Conservation (phyloP, 2,797 vertebrate species). For the Phrynocephalus forsythii region DNA sequence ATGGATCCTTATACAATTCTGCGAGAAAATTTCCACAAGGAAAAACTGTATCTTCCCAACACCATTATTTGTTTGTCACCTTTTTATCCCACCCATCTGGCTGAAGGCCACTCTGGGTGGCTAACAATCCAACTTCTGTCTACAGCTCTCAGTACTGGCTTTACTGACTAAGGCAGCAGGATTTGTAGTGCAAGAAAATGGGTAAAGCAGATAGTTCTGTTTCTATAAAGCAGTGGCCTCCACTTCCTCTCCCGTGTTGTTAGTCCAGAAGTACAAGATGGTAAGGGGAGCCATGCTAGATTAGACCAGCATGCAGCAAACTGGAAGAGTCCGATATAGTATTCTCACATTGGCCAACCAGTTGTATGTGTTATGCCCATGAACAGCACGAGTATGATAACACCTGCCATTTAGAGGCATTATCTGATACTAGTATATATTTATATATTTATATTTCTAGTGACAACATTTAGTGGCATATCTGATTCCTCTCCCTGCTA, state of each 20-base stretch:
- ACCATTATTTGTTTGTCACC: not conserved
- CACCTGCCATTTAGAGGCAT: not conserved
- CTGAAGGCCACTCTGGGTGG: no score
- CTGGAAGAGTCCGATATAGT: not conserved
- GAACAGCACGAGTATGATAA: not conserved
- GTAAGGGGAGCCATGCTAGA: not conserved
- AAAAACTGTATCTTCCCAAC: not conserved
- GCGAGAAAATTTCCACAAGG: not conserved
- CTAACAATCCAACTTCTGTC: no score
- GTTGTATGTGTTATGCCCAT: not conserved
- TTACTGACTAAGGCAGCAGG: no score
- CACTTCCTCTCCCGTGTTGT: not conserved
- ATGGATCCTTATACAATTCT: not conserved
- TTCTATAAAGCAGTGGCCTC: not conserved
- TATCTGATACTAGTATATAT: not conserved
- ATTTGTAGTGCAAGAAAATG: not conserved
- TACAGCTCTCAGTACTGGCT: no score
- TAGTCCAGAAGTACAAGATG: not conserved
- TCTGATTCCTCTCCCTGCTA: no score
- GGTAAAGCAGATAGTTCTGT: not conserved
- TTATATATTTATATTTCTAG: no score
- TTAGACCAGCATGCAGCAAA: not conserved
- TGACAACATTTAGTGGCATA: not conserved
- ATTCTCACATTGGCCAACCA: not conserved
- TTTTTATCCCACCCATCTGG: no score